Percentiles rank a stretch among this genome's conserved stretches.
Evolutionary conservation across 2,888 invertebrate species (phyloP).

Genomic region (Tyria jacobaeae): DNA sequence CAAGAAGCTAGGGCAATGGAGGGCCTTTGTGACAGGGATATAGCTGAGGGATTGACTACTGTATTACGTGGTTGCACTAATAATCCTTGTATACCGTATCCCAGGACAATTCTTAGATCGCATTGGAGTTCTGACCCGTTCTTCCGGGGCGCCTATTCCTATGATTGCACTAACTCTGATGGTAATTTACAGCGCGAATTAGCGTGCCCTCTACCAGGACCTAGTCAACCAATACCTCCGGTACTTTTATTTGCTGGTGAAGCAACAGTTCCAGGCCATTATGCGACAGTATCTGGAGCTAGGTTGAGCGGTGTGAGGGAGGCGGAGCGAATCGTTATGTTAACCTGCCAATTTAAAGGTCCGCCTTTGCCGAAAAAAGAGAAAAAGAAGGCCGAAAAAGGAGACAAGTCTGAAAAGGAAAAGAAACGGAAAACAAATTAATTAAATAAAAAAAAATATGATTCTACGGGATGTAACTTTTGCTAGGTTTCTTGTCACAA

Average conservation of each 20-base stretch:
- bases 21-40: conserved; percentile 88
- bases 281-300: conserved; percentile 92
- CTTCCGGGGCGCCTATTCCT: conserved; percentile 90
- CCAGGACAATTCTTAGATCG: conserved; percentile 88
- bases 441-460: not conserved
- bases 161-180: conserved; percentile 74
- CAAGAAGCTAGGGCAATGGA: conserved; percentile 89
- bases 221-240: conserved; percentile 88
- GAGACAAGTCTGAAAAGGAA: not conserved
- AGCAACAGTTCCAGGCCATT: conserved; percentile 91
- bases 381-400: conserved; percentile 25
- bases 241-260: conserved; percentile 93
- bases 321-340: conserved; percentile 90
- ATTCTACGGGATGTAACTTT: conserved; percentile 18
- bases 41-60: conserved; percentile 88
- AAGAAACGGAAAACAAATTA: conserved; percentile 9
- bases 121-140: conserved; percentile 91
- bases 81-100: conserved; percentile 89
- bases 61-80: conserved; percentile 87
- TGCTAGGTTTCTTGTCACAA: conserved; percentile 8
- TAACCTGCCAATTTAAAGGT: conserved; percentile 84
- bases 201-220: conserved; percentile 88
- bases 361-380: conserved; percentile 64
- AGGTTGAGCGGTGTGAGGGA: conserved; percentile 92
- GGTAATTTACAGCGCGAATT: conserved; percentile 80